phyloP scores from a whole-genome alignment of 2,113 vertebrate species.

The Pristiophorus japonicus region DNA sequence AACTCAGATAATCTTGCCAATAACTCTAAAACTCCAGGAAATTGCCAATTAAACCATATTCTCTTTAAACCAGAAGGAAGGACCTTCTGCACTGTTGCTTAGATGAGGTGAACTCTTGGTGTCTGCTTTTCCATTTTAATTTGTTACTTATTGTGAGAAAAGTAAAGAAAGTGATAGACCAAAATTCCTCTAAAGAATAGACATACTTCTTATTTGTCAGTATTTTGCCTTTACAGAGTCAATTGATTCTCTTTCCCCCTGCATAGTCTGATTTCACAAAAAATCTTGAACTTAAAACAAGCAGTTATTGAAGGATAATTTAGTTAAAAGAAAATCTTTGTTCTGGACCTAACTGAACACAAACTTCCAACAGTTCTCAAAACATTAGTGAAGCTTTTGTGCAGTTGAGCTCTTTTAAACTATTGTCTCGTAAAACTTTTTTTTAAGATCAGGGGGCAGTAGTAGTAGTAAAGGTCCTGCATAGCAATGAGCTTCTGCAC shows the following conservation, averaged over 20 bases:
- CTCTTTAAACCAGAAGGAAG: conserved; percentile 14
- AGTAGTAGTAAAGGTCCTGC: not conserved
- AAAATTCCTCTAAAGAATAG: not conserved
- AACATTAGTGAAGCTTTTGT: not conserved
- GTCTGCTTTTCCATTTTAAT: not conserved
- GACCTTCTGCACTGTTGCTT: conserved; percentile 3
- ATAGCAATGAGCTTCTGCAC: not conserved
- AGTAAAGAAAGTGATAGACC: not conserved
- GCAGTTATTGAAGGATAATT: not conserved
- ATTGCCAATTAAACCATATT: not conserved
- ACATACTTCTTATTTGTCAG: not conserved
- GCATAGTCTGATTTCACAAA: not conserved
- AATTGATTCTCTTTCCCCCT: too few species aligned
- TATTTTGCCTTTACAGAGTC: not conserved
- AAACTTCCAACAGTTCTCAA: not conserved
- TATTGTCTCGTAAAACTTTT: not conserved
- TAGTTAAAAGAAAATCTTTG: not conserved
- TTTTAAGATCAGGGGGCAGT: not conserved
- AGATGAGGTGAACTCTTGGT: not conserved
- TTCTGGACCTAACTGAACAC: not conserved
- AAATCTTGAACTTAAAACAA: not conserved
- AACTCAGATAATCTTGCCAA: not conserved
- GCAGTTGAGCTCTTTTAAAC: not conserved
- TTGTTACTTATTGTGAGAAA: not conserved
- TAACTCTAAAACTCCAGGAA: not conserved